These are phyloP conservation scores for Eucidaris tribuloides DNA, from an alignment of 35 echinoderm and acorn worm species.

Conservation along the genomic window DNA sequence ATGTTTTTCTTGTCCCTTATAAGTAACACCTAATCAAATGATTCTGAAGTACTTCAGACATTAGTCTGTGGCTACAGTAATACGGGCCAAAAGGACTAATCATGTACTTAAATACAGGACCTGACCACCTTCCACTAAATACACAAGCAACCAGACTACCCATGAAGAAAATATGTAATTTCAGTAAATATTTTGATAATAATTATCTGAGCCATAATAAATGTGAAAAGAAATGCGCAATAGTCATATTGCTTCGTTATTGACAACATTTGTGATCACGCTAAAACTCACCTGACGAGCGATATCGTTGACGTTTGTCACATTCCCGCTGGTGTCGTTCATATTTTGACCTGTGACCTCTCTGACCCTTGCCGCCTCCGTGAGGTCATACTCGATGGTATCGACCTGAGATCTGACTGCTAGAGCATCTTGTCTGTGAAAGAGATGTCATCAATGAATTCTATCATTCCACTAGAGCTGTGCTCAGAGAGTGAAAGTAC, in stretches of 20 bases:
- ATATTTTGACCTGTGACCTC: neutral
- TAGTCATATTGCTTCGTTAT: neutral
- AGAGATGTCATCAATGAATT: no score
- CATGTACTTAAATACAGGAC: no score
- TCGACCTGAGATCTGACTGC: constrained; percentile 5
- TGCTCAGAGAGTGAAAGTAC: no score
- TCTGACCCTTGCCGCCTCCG: constrained; percentile 36
- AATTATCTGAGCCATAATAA: neutral
- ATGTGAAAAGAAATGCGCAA: neutral
- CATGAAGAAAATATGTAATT: neutral
- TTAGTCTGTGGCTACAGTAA: no score
- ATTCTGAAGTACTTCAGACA: no score
- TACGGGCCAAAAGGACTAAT: no score
- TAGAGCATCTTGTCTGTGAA: constrained; percentile 47
- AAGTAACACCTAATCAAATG: no score
- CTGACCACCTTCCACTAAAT: no score
- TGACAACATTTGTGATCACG: neutral
- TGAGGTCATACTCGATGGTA: constrained; percentile 51
- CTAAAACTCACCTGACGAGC: constrained; percentile 37
- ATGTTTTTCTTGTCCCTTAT: no score
- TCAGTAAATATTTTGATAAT: neutral
- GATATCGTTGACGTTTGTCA: constrained; percentile 38
- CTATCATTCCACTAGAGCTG: no score
- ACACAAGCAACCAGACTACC: no score
- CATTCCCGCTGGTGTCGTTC: neutral